Evolutionary conservation across 2,797 vertebrate species (phyloP).

Genomic region (Melanotaenia maccullochi): DNA sequence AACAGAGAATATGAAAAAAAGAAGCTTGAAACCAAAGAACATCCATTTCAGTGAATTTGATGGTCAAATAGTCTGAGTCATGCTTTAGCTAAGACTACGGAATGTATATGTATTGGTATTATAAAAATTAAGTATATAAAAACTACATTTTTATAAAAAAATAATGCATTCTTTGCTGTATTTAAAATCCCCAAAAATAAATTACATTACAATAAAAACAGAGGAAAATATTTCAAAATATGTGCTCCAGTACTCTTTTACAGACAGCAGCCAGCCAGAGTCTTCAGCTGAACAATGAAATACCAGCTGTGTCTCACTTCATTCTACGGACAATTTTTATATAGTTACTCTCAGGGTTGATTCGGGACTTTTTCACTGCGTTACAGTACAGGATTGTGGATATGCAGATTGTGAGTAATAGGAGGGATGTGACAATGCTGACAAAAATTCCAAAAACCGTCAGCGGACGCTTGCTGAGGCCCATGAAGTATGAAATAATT

Average conservation of each 20-base stretch:
- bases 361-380: slow-evolving; percentile 88
- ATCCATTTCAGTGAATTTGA: slow-evolving; percentile 20
- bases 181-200: slow-evolving; percentile 13
- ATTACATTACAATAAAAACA: background rate
- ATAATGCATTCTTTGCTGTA: background rate
- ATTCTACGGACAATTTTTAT: slow-evolving; percentile 87
- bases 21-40: background rate
- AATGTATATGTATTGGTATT: background rate
- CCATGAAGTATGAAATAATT: slow-evolving; percentile 89
- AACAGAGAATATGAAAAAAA: slow-evolving; percentile 11
- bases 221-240: background rate
- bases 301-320: slow-evolving; percentile 58
- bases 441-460: slow-evolving; percentile 89
- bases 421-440: slow-evolving; percentile 82
- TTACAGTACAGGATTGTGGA: slow-evolving; percentile 90
- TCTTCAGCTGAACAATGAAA: slow-evolving; percentile 39
- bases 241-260: slow-evolving; percentile 86
- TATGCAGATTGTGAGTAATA: slow-evolving; percentile 89
- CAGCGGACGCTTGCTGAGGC: slow-evolving; percentile 89
- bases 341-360: slow-evolving; percentile 88
- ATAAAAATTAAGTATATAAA: background rate
- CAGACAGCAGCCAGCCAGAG: slow-evolving; percentile 74
- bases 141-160: background rate
- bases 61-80: slow-evolving; percentile 7
- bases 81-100: background rate